Base-by-base conservation (phyloP, 2,888 invertebrate species). In the Hydriomena furcata region DNA sequence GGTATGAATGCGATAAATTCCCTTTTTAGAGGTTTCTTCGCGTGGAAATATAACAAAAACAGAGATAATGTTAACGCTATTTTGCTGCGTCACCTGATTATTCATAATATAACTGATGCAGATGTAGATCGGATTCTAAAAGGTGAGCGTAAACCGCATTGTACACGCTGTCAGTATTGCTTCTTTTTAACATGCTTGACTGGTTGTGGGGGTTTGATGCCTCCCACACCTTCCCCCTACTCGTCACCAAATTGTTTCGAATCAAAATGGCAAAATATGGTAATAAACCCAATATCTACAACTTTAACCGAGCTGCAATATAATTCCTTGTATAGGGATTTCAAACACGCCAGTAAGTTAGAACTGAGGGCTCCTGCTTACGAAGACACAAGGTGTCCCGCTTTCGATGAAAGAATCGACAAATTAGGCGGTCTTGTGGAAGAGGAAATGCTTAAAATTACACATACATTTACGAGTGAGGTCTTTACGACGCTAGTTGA, bases 141-240 rank as follows among this genome's bases (percentile, higher is more conserved):
- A 10, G 17, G 8, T 0, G 24, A 47, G 5, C 47, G 34, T n/a
- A 37, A 38, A 35, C 21, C 43, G 10, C 28, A 43, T 5, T 43
- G 47, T 25, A 48, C 34, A 25, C 43, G 11, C 0, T 48, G 38
- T 30, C 42, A 43, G 52, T 43, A 44, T 40, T 47, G 34, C 30
- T 31, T 21, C 8, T 34, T 38, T 30, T 10, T 47, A 2, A 30
- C 47, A 8, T 38, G 32, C 10, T 30, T 24, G 7, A 40, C 34
- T 31, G 7, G 32, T 13, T 20, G n/a, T 25, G 52, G 52, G 12
- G 28, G 11, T 8, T 7, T 36, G 25, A 13, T 47, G 23, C 47
- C 52, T 5, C 35, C 47, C 30, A 47, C 43, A 1, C 52, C 47
- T 30, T 43, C 46, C 5, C 47, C 52, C 1, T 47, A 34, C 7